Evolutionary conservation across 1,140 invertebrate genomes (phyloP).

Genomic region (Caenorhabditis tropicalis): DNA sequence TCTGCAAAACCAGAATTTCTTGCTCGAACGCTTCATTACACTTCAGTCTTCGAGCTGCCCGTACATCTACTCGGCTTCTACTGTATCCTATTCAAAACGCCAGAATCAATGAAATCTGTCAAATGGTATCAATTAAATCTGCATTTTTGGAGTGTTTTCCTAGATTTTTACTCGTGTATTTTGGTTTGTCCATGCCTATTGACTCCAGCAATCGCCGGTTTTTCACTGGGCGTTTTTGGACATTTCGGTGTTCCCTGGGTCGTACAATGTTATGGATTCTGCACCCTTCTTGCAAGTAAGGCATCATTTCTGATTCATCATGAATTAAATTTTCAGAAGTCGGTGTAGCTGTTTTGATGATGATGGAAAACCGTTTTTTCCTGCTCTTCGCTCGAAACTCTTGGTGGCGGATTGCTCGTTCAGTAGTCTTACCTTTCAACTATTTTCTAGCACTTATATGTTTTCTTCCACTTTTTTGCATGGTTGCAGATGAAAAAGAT

Average conservation of each 20-base stretch:
- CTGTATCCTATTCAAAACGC: background rate
- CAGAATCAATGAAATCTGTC: background rate
- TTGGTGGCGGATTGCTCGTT: too few relatives aligned
- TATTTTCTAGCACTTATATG: too few relatives aligned
- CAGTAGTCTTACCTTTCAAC: too few relatives aligned
- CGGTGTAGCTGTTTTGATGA: background rate
- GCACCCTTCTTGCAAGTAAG: background rate
- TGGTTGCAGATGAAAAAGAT: too few relatives aligned
- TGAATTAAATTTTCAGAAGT: background rate
- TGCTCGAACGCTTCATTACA: background rate
- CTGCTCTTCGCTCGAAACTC: background rate
- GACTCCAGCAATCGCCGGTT: background rate
- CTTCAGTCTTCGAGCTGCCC: background rate
- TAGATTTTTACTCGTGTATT: background rate
- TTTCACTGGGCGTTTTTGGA: background rate
- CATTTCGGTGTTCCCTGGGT: background rate
- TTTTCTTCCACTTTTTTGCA: too few relatives aligned
- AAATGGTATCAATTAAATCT: background rate
- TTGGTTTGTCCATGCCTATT: background rate
- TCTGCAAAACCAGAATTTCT: too few relatives aligned
- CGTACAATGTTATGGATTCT: background rate
- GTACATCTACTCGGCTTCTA: background rate
- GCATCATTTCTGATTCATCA: too few relatives aligned
- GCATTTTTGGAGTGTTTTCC: background rate
- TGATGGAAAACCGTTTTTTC: background rate